phyloP scores from a whole-genome alignment of 1,140 invertebrate genomes.

The Meloidogyne hapla region DNA sequence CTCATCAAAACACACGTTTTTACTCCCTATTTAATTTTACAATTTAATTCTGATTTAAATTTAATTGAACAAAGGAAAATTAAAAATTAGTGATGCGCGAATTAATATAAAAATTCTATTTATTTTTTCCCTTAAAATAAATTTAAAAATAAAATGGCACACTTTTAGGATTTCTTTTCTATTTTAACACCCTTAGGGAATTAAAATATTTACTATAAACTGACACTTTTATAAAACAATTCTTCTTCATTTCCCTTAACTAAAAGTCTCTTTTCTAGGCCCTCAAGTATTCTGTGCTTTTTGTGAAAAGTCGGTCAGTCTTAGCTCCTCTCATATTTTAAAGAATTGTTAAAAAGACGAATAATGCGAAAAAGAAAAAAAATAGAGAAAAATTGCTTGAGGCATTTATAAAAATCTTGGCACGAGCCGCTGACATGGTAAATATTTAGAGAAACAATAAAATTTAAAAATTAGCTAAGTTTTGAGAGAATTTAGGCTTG shows the following conservation, averaged over 20 bases:
- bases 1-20: not conserved
- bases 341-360: not conserved
- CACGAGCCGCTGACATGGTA: not conserved
- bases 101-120: not conserved
- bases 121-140: not conserved
- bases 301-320: not conserved
- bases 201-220: not conserved
- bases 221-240: constrained; percentile 3
- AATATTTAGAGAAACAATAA: not conserved
- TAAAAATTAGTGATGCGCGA: constrained; percentile 4
- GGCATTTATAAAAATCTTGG: not conserved
- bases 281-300: not conserved
- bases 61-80: no score
- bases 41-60: not conserved
- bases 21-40: not conserved
- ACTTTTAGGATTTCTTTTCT: not conserved
- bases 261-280: not conserved
- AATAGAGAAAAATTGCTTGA: not conserved
- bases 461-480: no score
- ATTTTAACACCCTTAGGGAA: not conserved
- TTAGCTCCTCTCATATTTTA: not conserved
- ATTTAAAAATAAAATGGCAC: not conserved
- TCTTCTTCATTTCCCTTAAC: not conserved
- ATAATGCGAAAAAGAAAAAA: not conserved
- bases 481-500: no score